These are phyloP conservation scores for Lindbergichthys nudifrons DNA, from an alignment of 2,797 vertebrate genomes.

Conservation along the genomic window DNA sequence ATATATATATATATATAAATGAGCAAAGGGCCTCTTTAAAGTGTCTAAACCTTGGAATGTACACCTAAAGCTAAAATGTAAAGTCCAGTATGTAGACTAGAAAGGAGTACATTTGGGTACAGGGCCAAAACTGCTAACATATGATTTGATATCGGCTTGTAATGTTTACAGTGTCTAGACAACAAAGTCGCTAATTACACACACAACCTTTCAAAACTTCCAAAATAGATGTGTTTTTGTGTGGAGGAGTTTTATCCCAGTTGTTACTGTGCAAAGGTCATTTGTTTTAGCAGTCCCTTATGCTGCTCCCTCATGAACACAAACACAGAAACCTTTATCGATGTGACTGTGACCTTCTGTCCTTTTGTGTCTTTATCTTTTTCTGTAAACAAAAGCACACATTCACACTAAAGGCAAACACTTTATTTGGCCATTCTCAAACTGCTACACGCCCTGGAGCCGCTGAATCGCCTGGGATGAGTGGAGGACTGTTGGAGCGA, in stretches of 20 bases:
- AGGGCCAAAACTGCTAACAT: neutral
- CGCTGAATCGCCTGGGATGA: conserved; percentile 38
- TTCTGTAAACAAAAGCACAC: conserved; percentile 14
- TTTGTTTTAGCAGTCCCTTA: conserved; percentile 43
- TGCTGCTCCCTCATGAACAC: conserved; percentile 41
- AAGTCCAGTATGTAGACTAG: conserved; percentile 8
- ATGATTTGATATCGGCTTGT: neutral
- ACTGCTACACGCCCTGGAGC: conserved; percentile 28
- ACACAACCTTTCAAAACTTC: conserved; percentile 16
- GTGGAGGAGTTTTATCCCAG: conserved; percentile 10
- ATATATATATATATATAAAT: too few species aligned
- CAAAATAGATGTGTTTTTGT: neutral
- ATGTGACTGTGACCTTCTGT: conserved; percentile 58
- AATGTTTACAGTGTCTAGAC: neutral
- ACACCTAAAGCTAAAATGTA: neutral
- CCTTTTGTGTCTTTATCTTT: conserved; percentile 23
- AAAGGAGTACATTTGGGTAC: neutral
- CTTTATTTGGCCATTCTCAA: conserved; percentile 35
- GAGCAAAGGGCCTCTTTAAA: too few species aligned
- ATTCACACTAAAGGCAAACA: neutral
- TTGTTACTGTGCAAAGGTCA: conserved; percentile 45
- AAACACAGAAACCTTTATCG: conserved; percentile 48
- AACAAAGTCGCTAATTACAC: conserved; percentile 5
- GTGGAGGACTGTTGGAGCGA: conserved; percentile 33
- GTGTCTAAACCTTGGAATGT: conserved; percentile 12